Evolutionary conservation across 2,113 vertebrate genomes (phyloP), one percentile per base, ranked within the genome.

Genomic region (Tyrannus savana): DNA sequence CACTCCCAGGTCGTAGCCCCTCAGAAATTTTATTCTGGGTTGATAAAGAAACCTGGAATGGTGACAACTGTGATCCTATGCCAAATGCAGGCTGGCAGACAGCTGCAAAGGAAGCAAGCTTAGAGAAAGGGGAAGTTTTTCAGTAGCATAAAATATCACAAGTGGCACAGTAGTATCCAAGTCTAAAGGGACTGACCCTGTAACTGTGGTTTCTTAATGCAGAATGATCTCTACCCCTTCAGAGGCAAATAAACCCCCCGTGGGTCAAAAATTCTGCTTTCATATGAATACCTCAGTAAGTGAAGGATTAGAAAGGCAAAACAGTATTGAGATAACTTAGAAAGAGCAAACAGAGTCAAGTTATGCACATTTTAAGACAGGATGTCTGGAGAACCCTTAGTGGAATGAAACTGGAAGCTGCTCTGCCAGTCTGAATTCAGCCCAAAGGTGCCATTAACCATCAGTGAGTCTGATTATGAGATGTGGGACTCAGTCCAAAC

Each of bases 361-460:
- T 10, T 56, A 62, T 13, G 64, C 15, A 9, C 5, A 3, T 2
- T 82, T 47, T 75, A 42, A 42, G 46, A 60, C 46, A 56, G n/a
- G 16, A 47, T 62, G 31, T 41, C 37, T 66, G 30, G 33, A 90
- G 39, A 88, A 35, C 25, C 44, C 33, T 3, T 42, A 50, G 35
- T 59, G 55, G 44, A 77, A 64, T 33, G 14, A 64, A 77, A 59
- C 33, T 73, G 53, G 49, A 53, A 69, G 35, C 49, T 64, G 28
- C 50, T 9, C 37, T 81, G 49, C 64, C 63, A 73, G 19, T 16
- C 49, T 12, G 37, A 64, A 47, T 37, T n/a, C 41, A 64, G 49
- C 71, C 71, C 0, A 0, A 69, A 25, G 10, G 25, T 50, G 12
- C 25, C 7, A 42, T 64, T 50, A 77, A 22, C 15, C 3, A 0